phyloP scores from a whole-genome alignment of 2,888 invertebrate species.

The Aelia acuminata region DNA sequence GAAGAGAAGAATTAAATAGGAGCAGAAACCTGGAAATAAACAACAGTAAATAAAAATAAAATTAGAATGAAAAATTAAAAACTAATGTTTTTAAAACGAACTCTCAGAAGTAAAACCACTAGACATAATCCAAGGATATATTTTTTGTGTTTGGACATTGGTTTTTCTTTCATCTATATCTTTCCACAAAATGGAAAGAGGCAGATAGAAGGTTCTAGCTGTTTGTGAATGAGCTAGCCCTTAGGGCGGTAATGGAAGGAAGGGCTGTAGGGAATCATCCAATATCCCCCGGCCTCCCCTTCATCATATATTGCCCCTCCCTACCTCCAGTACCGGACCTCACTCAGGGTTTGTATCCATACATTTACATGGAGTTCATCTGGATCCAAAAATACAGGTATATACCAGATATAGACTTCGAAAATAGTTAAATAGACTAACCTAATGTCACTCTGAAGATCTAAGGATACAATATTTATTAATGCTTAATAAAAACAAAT shows the following conservation, averaged over 20 bases:
- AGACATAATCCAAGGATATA: no score
- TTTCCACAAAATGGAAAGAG: neutral
- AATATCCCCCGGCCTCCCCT: neutral
- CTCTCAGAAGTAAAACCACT: no score
- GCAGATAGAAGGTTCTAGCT: constrained; percentile 12
- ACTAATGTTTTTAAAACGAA: no score
- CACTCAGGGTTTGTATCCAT: neutral
- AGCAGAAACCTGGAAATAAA: no score
- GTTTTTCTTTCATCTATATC: neutral
- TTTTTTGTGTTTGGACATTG: neutral
- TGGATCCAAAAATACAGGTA: neutral
- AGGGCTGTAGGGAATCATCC: constrained; percentile 39
- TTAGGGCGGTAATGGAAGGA: neutral
- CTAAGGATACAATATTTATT: no score
- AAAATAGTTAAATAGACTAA: no score
- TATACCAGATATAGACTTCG: neutral
- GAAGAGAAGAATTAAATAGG: no score
- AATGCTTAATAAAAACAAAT: no score
- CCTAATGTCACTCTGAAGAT: no score
- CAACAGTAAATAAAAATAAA: no score
- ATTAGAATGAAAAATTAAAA: no score
- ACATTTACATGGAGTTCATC: neutral
- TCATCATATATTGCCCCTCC: no score
- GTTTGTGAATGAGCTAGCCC: neutral
- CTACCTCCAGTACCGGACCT: neutral